Base-by-base conservation (phyloP, 2,888 invertebrate species). In the Nemurella pictetii region DNA sequence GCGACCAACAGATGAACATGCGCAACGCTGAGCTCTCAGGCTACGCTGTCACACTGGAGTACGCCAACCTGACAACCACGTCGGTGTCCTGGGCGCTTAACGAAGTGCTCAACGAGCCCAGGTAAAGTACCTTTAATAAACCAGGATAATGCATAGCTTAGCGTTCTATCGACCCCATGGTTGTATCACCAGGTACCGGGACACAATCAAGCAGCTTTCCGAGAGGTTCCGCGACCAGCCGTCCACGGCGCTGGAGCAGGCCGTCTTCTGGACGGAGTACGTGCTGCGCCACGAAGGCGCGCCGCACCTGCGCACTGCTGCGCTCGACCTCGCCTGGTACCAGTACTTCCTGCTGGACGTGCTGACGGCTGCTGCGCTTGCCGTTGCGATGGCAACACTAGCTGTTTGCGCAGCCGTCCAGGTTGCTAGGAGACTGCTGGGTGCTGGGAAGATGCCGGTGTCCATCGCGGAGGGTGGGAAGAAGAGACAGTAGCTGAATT, bases 1-100 rank as follows among this genome's bases (percentile, higher is more conserved):
- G 91, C 28, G 93, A 93, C 86, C 93, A 93, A 87, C 88, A 92
- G 91, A 88, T 92, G 27, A 93, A 93, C 88, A 91, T 92, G 74
- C 89, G 90, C 28, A 91, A 92, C 0, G 91, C 92, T 89, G 90
- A 90, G 83, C 91, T 91, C 86, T 89, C 91, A 12, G 93, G 93
- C 0, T 90, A 92, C 27, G 92, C 92, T 0, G 88, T 91, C 26
- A 88, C 88, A 15, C 85, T 92, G 12, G 88, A 89, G 0, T 89
- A 92, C 55, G 88, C 88, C 82, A 89, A 91, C 20, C 88, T 91
- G 3, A 89, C 89, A 7, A 89, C 88, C 74, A 88, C 89, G 25
- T 88, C 88, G 0, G 90, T 92, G 90, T 88, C 89, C 30, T 88
- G 89, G 30, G 89, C 91, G 0, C 89, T 93, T 5, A 88, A 90